A percentile compares a stretch with the other conserved stretches of the same genome.
phyloP scores from a whole-genome alignment of 2,797 vertebrate genomes.

The Helostoma temminkii region DNA sequence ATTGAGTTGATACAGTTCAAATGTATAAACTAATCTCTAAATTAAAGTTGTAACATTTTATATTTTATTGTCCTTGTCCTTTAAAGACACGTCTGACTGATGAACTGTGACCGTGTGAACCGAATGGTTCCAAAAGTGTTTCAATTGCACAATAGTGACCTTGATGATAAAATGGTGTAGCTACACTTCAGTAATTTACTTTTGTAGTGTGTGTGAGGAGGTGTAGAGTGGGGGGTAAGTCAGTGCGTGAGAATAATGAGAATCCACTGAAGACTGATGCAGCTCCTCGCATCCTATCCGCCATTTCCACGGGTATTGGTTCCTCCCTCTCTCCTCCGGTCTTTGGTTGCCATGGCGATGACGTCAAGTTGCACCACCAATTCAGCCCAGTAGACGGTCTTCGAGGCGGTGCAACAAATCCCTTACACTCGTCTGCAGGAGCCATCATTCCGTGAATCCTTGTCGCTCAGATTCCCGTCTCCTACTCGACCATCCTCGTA shows the following conservation, averaged over 20 bases:
- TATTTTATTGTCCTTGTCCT: background rate
- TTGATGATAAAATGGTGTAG: background rate
- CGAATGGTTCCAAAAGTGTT: background rate
- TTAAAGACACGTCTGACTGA: background rate
- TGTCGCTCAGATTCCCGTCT: slow-evolving; percentile 12
- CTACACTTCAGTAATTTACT: background rate
- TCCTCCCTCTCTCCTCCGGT: slow-evolving; percentile 77
- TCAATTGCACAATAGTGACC: slow-evolving; percentile 1
- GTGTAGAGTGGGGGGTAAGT: background rate
- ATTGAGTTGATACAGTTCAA: background rate
- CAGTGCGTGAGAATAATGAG: slow-evolving; percentile 21
- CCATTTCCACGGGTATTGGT: slow-evolving; percentile 60
- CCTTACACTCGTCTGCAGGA: slow-evolving; percentile 26
- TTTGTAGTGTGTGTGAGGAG: background rate
- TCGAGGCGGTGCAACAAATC: slow-evolving; percentile 59
- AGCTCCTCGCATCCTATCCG: slow-evolving; percentile 66
- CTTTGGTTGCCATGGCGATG: slow-evolving; percentile 84
- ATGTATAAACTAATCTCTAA: background rate
- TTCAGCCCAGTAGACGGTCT: slow-evolving; percentile 63
- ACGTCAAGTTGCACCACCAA: slow-evolving; percentile 83
- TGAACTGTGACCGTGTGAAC: background rate
- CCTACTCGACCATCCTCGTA: background rate
- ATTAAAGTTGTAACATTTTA: background rate
- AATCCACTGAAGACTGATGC: slow-evolving; percentile 19
- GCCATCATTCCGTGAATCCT: slow-evolving; percentile 23